Evolutionary conservation across 2,113 vertebrate species (phyloP), one percentile per base, ranked within the genome.

Genomic region (Otolemur garnettii): DNA sequence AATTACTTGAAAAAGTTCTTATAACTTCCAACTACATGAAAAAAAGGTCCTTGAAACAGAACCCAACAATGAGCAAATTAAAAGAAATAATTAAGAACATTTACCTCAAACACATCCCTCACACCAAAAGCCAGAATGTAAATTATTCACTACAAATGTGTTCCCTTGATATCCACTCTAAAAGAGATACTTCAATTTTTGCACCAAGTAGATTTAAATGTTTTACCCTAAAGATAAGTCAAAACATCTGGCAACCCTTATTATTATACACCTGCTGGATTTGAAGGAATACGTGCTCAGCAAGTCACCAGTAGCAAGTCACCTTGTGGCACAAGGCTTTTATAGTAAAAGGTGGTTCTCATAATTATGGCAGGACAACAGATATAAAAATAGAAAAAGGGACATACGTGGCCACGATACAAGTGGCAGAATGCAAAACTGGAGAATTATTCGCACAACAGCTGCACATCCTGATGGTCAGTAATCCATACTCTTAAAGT

Each of bases 1-100:
- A 81, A 66, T 86, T 86, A 82, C n/a, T 57, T 93, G 3, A 68
- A 87, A 83, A 89, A 71, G 71, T 35, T 69, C 80, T 92, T 87
- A 45, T 74, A 87, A 95, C 9, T 85, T 96, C 24, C 90, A 91
- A 88, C 12, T n/a, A 87, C 59, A 87, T 84, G 0, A 30, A 69
- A 96, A 81, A 95, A 55, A 45, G 60, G 42, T 68, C 22, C 42
- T 95, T 64, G 17, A 90, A 80, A 72, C 11, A 87, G 7, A 50
- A 8, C 45, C 8, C 45, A 50, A 50, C 35, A 87, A 90, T 66
- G 33, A 96, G 66, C 80, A 81, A 75, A 97, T 71, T 74, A 62
- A 90, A 94, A 88, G 53, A 90, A 4, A 2, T 93, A 91, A 74
- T 91, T 62, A 93, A 80, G n/a, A 84, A 86, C n/a, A 92, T 84